phyloP scores from a whole-genome alignment of 2,888 invertebrate genomes.

The Heliconius charithonia region DNA sequence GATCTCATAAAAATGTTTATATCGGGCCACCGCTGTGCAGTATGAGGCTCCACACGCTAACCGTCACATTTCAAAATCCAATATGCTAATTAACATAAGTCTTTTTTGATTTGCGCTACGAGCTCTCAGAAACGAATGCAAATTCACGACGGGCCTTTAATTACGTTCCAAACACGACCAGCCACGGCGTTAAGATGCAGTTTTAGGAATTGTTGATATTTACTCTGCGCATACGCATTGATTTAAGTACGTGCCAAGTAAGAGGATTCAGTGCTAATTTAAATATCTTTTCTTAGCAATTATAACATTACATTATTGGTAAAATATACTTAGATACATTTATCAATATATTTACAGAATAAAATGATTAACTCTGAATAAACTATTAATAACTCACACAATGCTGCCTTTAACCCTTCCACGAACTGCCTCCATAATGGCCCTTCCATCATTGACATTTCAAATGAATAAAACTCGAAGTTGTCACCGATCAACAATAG shows the following conservation, averaged over 20 bases:
- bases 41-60: conserved; percentile 74
- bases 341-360: conserved; percentile 19
- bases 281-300: conserved; percentile 65
- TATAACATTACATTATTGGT: conserved; percentile 44
- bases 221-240: conserved; percentile 59
- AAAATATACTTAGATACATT: conserved; percentile 27
- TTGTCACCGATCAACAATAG: conserved; percentile 82
- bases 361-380: conserved; percentile 23
- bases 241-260: conserved; percentile 64
- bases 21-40: conserved; percentile 77
- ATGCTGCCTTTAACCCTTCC: conserved; percentile 52
- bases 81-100: conserved; percentile 81
- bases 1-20: conserved; percentile 65
- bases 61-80: conserved; percentile 83
- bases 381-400: conserved; percentile 47
- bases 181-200: conserved; percentile 77
- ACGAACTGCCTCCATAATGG: conserved; percentile 62
- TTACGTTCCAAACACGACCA: conserved; percentile 79
- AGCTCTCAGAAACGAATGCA: conserved; percentile 81
- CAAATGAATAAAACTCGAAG: conserved; percentile 64
- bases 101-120: conserved; percentile 77
- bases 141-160: conserved; percentile 78
- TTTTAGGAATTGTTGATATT: conserved; percentile 76
- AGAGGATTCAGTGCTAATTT: conserved; percentile 67
- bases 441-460: conserved; percentile 48